Percentiles rank a stretch among this genome's conserved stretches.
Conservation (phyloP, 2,888 invertebrate species). For the Phyllotreta cruciferae region DNA sequence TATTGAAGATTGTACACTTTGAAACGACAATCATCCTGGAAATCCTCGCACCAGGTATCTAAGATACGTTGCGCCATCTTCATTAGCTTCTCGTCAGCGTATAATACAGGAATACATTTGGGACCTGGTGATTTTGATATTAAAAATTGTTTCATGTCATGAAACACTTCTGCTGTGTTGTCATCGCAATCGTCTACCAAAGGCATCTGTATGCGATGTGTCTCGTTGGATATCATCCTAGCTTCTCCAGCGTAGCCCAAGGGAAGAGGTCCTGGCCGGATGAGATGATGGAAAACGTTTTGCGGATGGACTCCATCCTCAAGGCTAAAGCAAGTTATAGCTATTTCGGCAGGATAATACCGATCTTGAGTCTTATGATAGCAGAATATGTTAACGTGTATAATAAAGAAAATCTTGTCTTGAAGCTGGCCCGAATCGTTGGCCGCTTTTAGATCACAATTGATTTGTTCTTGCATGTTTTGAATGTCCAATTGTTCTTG, state of each 20-base stretch:
- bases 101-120: constrained; percentile 42
- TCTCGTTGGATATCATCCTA: constrained; percentile 56
- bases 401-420: constrained; percentile 45
- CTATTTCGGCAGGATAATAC: constrained; percentile 48
- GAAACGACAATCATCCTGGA: constrained; percentile 34
- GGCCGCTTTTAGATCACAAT: constrained; percentile 32
- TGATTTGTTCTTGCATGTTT: constrained; percentile 43
- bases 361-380: constrained; percentile 32
- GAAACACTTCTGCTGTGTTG: constrained; percentile 55
- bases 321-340: constrained; percentile 45
- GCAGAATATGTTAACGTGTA: constrained; percentile 49
- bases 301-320: constrained; percentile 45
- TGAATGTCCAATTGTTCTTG: constrained; percentile 36
- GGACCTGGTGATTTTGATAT: constrained; percentile 34
- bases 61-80: constrained; percentile 54
- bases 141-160: constrained; percentile 58
- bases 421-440: constrained; percentile 34
- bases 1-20: constrained; percentile 54
- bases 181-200: constrained; percentile 54
- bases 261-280: constrained; percentile 52
- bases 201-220: constrained; percentile 63
- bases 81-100: constrained; percentile 43
- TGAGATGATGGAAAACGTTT: constrained; percentile 45
- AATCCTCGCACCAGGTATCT: constrained; percentile 49
- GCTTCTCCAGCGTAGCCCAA: constrained; percentile 61